These are phyloP conservation scores for Trematomus bernacchii DNA, from an alignment of 2,797 vertebrate species.

Conservation along the genomic window DNA sequence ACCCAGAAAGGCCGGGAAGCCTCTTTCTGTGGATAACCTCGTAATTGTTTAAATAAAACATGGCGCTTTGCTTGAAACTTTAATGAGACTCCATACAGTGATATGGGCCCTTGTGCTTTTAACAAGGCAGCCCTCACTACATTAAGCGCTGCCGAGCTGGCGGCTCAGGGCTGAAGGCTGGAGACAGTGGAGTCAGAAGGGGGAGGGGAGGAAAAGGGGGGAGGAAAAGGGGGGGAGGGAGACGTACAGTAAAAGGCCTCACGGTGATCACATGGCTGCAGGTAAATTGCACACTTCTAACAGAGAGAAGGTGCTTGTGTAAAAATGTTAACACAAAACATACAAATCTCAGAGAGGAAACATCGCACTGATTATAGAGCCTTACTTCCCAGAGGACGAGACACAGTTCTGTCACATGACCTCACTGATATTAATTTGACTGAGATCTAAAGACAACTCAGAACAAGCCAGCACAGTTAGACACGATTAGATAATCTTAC, in stretches of 20 bases:
- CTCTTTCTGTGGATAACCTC: conserved; percentile 78
- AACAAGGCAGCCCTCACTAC: conserved; percentile 74
- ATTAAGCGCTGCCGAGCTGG: conserved; percentile 65
- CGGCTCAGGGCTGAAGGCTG: conserved; percentile 29
- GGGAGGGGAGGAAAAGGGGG: conserved; percentile 4
- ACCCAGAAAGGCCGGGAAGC: conserved; percentile 30
- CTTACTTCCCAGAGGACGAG: conserved; percentile 6
- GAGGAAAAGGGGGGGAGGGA: conserved; percentile 10
- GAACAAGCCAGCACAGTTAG: conserved; percentile 26
- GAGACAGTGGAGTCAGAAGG: conserved; percentile 34
- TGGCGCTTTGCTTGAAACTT: conserved; percentile 82
- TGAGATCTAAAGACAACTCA: conserved; percentile 31
- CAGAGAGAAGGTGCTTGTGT: conserved; percentile 21
- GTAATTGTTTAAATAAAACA: conserved; percentile 88
- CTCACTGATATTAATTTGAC: conserved; percentile 24
- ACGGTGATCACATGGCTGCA: conserved; percentile 36
- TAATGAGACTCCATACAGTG: conserved; percentile 80
- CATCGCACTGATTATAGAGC: neutral
- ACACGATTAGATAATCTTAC: conserved; percentile 34
- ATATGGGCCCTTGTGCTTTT: conserved; percentile 77
- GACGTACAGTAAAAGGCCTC: conserved; percentile 38
- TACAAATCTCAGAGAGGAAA: conserved; percentile 21
- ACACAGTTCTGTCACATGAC: conserved; percentile 34
- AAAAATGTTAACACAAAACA: conserved; percentile 18
- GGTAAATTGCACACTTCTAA: conserved; percentile 16